These are phyloP conservation scores for Melanotus villosus DNA, from an alignment of 2,888 invertebrate species.

Conservation along the genomic window DNA sequence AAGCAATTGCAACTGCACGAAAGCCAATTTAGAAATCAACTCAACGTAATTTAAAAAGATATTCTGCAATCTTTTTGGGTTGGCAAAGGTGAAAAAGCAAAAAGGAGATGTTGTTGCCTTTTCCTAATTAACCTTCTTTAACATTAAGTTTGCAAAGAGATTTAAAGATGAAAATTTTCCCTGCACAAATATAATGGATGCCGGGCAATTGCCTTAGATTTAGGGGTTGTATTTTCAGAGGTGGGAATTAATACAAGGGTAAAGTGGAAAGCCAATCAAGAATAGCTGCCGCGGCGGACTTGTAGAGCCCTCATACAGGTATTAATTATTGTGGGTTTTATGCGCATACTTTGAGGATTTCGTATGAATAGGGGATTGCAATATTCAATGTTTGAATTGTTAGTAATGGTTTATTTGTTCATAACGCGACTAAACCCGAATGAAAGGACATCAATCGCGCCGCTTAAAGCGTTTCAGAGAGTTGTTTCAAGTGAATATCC, in stretches of 20 bases:
- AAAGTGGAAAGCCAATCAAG: slow-evolving; percentile 43
- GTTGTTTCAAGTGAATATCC: neutral
- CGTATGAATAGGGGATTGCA: slow-evolving; percentile 23
- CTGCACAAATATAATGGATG: slow-evolving; percentile 31
- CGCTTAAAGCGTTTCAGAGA: slow-evolving; percentile 2
- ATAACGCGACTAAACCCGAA: neutral
- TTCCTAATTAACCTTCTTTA: slow-evolving; percentile 32
- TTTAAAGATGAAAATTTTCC: slow-evolving; percentile 36
- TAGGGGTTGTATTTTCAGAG: slow-evolving; percentile 39
- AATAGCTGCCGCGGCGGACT: slow-evolving; percentile 31
- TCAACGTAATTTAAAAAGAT: neutral
- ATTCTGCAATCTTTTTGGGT: neutral
- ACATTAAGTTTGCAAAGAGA: slow-evolving; percentile 22
- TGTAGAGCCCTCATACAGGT: slow-evolving; percentile 33
- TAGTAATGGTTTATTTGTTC: slow-evolving; percentile 35
- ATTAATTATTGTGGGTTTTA: slow-evolving; percentile 38
- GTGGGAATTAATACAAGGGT: slow-evolving; percentile 42
- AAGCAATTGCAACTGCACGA: slow-evolving; percentile 9
- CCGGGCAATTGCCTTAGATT: slow-evolving; percentile 15
- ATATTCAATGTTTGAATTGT: slow-evolving; percentile 34
- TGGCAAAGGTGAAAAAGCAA: neutral
- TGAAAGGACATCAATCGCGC: slow-evolving; percentile 23
- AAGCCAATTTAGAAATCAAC: slow-evolving; percentile 10
- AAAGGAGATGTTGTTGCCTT: neutral
- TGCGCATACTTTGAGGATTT: slow-evolving; percentile 29